Base-by-base conservation (phyloP, 1,140 invertebrate species). In the Drosophila littoralis region DNA sequence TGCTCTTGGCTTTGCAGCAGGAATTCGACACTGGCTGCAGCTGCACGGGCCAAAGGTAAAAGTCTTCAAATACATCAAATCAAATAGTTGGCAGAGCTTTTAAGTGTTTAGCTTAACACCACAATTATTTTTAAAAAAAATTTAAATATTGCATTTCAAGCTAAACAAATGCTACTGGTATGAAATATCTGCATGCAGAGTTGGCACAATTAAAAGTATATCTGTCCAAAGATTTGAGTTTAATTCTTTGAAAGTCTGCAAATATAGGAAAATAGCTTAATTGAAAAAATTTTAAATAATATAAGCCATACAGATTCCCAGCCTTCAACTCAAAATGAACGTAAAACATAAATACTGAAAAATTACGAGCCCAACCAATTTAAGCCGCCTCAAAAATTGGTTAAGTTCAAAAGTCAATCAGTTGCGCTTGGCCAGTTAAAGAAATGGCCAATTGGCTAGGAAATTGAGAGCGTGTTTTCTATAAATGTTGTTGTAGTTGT, bases 401-500 rank as follows among this genome's bases (percentile, higher is more conserved):
- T 28, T 46, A 17, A 32, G 73, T 51, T 64, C 32, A 71, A 63
- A 70, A 71, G 67, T 75, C 57, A 70, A 63, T 58, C 59, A 57
- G 67, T 48, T 54, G 61, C 51, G 38, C 50, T 65, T 75, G 59
- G 51, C 22, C 64, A 73, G 38, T 59, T 38, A 54, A 67, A 66
- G 69, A 72, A 72, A 72, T 66, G 54, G 46, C 28, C 66, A 75
- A 71, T 75, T 75, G 67, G 38, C 52, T 64, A 59, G 70, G 64
- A 71, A 75, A 71, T 75, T 28, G 59, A 64, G 67, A 75, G 68
- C 59, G 42, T 46, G 28, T 33, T 55, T 32, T n/a, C 28, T 9
- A 59, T 33, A 59, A 59, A 59, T 48, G 33, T 52, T 58, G 46
- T 28, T 60, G 48, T 40, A 61, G 36, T 13, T 68, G 36, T 57